Evolutionary conservation across 2,888 invertebrate genomes (phyloP).

Genomic region (Apantesis nais): DNA sequence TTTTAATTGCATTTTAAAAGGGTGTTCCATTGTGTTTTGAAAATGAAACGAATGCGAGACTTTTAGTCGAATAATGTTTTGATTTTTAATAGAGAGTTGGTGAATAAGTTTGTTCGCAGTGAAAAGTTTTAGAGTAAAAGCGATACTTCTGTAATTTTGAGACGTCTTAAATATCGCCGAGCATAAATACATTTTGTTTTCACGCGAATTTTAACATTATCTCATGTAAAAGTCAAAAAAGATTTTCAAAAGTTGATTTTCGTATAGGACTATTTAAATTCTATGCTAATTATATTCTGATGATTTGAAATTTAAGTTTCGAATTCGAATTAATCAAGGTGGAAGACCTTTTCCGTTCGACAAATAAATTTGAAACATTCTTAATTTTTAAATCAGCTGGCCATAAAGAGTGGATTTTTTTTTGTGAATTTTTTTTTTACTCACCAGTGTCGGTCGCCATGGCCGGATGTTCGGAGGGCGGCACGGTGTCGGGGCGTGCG

Average conservation of each 20-base stretch:
- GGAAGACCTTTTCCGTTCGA: slow-evolving; percentile 13
- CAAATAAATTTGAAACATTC: neutral
- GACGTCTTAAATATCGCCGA: neutral
- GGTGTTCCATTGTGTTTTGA: slow-evolving; percentile 5
- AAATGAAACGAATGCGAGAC: neutral
- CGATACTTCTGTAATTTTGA: neutral
- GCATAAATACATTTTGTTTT: slow-evolving; percentile 15
- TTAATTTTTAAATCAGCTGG: neutral
- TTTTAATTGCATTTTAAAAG: slow-evolving; percentile 22
- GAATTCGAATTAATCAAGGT: slow-evolving; percentile 14
- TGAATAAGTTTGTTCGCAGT: slow-evolving; percentile 6
- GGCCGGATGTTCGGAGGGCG: slow-evolving; percentile 82
- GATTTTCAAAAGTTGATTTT: slow-evolving; percentile 13
- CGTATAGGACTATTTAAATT: slow-evolving; percentile 15
- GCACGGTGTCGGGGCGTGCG: slow-evolving; percentile 81
- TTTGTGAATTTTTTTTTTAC: slow-evolving; percentile 38
- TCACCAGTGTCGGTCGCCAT: slow-evolving; percentile 84
- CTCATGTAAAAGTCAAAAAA: slow-evolving; percentile 22
- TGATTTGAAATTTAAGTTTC: slow-evolving; percentile 13
- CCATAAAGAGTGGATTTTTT: neutral
- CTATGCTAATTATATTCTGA: slow-evolving; percentile 24
- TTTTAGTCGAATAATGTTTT: neutral
- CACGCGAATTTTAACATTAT: slow-evolving; percentile 16
- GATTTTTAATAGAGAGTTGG: neutral
- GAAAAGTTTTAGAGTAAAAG: neutral